These are phyloP conservation scores for Leptopilina drosophilae DNA, from an alignment of 2,888 invertebrate species.

Conservation along the genomic window DNA sequence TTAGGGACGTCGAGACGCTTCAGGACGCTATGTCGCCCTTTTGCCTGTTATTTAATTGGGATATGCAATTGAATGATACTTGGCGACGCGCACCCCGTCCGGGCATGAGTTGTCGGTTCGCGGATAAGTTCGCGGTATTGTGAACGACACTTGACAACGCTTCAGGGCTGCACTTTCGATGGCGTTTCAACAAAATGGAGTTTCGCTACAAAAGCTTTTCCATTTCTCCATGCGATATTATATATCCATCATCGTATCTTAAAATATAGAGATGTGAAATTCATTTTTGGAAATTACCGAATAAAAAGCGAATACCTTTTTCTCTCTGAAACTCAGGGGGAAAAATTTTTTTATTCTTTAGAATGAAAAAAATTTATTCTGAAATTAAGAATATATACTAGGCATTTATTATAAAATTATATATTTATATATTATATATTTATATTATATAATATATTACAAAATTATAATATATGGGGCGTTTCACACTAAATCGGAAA, in stretches of 20 bases:
- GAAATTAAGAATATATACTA: too few relatives aligned
- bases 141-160: constrained; percentile 64
- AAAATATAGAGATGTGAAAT: neutral
- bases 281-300: neutral
- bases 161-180: constrained; percentile 62
- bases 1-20: constrained; percentile 74
- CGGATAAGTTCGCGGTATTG: constrained; percentile 66
- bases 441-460: too few relatives aligned
- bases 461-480: too few relatives aligned
- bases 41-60: constrained; percentile 77
- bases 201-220: constrained; percentile 50
- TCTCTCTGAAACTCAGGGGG: too few relatives aligned
- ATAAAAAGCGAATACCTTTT: too few relatives aligned
- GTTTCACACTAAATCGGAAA: too few relatives aligned
- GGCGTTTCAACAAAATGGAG: constrained; percentile 57
- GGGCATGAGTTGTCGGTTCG: constrained; percentile 65
- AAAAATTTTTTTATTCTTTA: too few relatives aligned
- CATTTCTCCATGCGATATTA: constrained; percentile 18
- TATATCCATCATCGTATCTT: neutral
- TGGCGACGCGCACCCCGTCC: constrained; percentile 61
- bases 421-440: too few relatives aligned
- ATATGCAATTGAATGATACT: constrained; percentile 76
- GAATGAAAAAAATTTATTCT: too few relatives aligned
- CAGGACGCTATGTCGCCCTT: constrained; percentile 76
- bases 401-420: too few relatives aligned